Conservation (phyloP, 2,797 vertebrate species). For the Benthosema pterotum region DNA sequence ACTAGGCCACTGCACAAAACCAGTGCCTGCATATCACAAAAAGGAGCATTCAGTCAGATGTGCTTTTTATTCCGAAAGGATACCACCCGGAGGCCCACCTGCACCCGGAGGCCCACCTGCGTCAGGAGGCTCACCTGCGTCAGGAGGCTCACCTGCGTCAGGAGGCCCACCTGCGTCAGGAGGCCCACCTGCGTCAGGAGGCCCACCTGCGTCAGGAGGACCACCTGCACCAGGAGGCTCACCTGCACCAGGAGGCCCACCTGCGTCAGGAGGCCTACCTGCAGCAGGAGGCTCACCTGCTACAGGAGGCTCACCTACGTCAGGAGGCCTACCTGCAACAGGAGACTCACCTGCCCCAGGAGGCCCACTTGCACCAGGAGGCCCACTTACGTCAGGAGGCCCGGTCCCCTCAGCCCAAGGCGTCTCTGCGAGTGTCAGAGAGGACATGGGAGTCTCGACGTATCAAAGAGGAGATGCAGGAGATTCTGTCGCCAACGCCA, state of each 20-base stretch:
- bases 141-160: neutral
- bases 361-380: slow-evolving; percentile 72
- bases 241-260: slow-evolving; percentile 41
- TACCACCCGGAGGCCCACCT: slow-evolving; percentile 31
- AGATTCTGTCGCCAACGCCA: slow-evolving; percentile 87
- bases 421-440: slow-evolving; percentile 77
- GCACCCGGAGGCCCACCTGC: slow-evolving; percentile 47
- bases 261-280: slow-evolving; percentile 45
- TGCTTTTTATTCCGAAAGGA: too few relatives aligned
- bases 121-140: slow-evolving; percentile 50
- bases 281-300: slow-evolving; percentile 51
- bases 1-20: too few relatives aligned
- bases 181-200: too few relatives aligned
- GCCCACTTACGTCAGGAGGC: slow-evolving; percentile 48
- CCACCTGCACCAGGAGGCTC: neutral
- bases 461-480: slow-evolving; percentile 90
- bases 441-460: slow-evolving; percentile 87
- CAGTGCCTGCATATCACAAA: too few relatives aligned
- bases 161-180: neutral
- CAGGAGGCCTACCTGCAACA: slow-evolving; percentile 50
- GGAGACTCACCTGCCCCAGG: slow-evolving; percentile 69
- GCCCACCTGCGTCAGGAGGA: too few relatives aligned
- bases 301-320: slow-evolving; percentile 36
- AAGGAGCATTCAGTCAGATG: too few relatives aligned
- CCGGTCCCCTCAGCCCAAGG: slow-evolving; percentile 75